Conservation (phyloP, 2,113 vertebrate genomes). For the Clarias gariepinus region DNA sequence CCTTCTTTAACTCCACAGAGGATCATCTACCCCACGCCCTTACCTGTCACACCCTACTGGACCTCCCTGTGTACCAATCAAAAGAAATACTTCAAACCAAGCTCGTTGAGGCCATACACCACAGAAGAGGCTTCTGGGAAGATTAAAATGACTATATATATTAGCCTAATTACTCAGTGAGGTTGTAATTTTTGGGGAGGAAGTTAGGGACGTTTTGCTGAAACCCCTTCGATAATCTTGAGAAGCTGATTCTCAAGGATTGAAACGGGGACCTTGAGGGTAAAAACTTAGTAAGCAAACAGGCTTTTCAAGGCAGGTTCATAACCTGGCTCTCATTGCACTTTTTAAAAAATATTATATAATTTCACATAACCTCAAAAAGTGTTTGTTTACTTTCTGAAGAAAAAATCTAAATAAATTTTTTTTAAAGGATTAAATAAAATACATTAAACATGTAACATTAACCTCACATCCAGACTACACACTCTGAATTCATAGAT, state of each 20-base stretch:
- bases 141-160: not conserved
- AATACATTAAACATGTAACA: not conserved
- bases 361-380: not conserved
- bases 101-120: slow-evolving; percentile 70
- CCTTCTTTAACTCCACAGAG: slow-evolving; percentile 57
- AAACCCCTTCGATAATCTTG: not conserved
- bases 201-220: not conserved
- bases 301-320: not conserved
- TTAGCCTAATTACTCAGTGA: not conserved
- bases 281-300: not conserved
- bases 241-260: not conserved
- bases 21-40: slow-evolving; percentile 68
- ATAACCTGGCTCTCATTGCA: not conserved
- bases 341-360: not conserved
- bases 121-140: slow-evolving; percentile 72
- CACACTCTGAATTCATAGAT: not conserved
- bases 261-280: not conserved
- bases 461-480: not conserved
- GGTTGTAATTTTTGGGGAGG: not conserved
- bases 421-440: not conserved
- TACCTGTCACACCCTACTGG: slow-evolving; percentile 68
- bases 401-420: not conserved
- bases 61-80: slow-evolving; percentile 69
- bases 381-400: not conserved
- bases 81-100: slow-evolving; percentile 65